Percentiles rank a stretch among this genome's conserved stretches.
Conservation (phyloP, 2,113 vertebrate species). For the Antechinus flavipes region DNA sequence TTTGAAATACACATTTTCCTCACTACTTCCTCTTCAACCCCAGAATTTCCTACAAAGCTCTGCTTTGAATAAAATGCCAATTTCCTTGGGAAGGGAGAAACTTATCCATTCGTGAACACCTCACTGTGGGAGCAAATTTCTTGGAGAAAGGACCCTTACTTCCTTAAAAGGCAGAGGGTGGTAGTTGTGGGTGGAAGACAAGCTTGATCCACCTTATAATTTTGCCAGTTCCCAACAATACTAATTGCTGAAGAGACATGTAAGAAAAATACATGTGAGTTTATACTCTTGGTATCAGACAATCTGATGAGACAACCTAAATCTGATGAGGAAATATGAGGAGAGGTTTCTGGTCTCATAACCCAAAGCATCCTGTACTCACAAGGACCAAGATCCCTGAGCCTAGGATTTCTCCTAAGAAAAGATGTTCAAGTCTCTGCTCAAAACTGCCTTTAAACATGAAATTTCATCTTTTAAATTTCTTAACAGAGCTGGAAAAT, state of each 20-base stretch:
- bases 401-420: neutral
- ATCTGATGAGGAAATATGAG: neutral
- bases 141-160: neutral
- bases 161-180: neutral
- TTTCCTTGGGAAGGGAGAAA: neutral
- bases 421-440: neutral
- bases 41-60: neutral
- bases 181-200: neutral
- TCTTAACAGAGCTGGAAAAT: neutral
- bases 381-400: neutral
- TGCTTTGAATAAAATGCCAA: neutral
- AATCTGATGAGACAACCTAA: neutral
- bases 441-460: neutral
- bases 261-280: neutral
- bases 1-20: neutral
- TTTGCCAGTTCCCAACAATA: neutral
- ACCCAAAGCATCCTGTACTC: neutral
- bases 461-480: neutral
- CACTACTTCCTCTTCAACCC: neutral
- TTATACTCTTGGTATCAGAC: neutral
- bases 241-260: neutral
- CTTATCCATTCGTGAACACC: neutral
- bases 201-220: neutral
- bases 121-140: neutral
- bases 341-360: neutral